A percentile compares a stretch with the other conserved stretches of the same genome.
Conservation (phyloP, 1,140 invertebrate species). For the Harlomillsia oculata region DNA sequence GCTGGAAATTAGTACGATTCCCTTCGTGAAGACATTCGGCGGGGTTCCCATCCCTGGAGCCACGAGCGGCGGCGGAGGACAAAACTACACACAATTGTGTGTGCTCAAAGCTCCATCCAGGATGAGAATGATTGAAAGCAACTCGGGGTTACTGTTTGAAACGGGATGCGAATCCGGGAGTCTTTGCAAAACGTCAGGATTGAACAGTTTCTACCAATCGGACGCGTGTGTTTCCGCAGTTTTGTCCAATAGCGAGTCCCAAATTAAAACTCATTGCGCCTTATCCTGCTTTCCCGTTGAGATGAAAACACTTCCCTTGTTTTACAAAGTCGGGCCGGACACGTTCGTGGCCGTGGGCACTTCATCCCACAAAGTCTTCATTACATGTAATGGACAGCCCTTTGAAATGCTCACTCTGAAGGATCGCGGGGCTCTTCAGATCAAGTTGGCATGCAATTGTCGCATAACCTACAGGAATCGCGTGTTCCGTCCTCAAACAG, state of each 20-base stretch:
- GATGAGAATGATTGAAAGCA: conserved; percentile 14
- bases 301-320: conserved; percentile 4
- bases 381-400: conserved; percentile 10
- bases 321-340: conserved; percentile 8
- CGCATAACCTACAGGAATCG: conserved; percentile 12
- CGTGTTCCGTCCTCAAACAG: conserved; percentile 1
- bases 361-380: conserved; percentile 5
- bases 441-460: conserved; percentile 20
- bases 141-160: conserved; percentile 14
- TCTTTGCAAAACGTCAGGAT: conserved; percentile 11
- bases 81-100: background rate
- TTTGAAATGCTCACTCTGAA: conserved; percentile 7
- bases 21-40: background rate
- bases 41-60: background rate
- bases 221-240: conserved; percentile 13
- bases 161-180: conserved; percentile 2
- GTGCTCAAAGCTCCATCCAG: conserved; percentile 2
- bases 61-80: background rate
- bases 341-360: conserved; percentile 13
- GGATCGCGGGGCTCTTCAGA: conserved; percentile 8
- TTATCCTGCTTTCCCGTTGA: conserved; percentile 15
- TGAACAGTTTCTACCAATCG: conserved; percentile 9
- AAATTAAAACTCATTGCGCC: background rate
- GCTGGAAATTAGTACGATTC: conserved; percentile 14
- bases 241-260: conserved; percentile 5